A percentile compares a stretch with the other conserved stretches of the same genome.
Evolutionary conservation across 2,888 invertebrate species (phyloP).

Genomic region (Epinotia brunnichana): DNA sequence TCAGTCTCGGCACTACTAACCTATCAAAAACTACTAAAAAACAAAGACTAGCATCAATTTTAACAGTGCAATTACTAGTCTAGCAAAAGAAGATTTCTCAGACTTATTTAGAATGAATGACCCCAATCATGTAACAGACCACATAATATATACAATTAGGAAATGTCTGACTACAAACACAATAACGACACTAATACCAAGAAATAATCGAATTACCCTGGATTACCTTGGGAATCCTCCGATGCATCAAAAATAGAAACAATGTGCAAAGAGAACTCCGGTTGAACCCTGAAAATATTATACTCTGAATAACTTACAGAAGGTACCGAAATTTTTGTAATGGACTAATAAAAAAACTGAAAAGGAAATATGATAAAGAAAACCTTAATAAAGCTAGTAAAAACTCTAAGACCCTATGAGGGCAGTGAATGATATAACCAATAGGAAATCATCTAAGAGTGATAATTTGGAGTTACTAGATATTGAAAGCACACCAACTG

Average conservation of each 20-base stretch:
- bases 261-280: not conserved
- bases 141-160: not conserved
- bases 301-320: not conserved
- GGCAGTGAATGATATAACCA: too few species aligned
- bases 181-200: not conserved
- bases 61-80: too few species aligned
- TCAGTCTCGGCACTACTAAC: not conserved
- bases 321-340: not conserved
- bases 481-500: too few species aligned
- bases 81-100: too few species aligned
- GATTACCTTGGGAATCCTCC: not conserved
- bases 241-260: conserved; percentile 3
- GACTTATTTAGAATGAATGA: not conserved
- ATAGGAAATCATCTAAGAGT: too few species aligned
- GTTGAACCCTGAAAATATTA: not conserved
- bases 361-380: not conserved
- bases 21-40: not conserved
- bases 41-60: too few species aligned
- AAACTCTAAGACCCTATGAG: too few species aligned
- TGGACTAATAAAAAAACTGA: conserved; percentile 2
- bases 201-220: not conserved
- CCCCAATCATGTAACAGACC: not conserved
- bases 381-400: not conserved
- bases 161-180: not conserved
- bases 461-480: too few species aligned